Conservation (phyloP, 2,888 invertebrate genomes). For the Notodonta ziczac region DNA sequence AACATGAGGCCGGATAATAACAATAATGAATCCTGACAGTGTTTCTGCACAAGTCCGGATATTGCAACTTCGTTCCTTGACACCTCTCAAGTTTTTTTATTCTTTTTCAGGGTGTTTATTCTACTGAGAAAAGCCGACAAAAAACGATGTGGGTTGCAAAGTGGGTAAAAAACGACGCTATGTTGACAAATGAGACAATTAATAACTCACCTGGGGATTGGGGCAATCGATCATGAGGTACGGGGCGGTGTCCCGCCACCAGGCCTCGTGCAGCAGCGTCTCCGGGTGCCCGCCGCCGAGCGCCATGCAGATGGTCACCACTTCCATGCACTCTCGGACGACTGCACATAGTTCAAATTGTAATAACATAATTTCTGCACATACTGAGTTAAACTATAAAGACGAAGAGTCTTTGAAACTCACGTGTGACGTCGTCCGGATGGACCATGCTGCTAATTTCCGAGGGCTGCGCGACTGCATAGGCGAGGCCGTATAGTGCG, state of each 20-base stretch:
- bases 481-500: constrained; percentile 72
- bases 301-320: constrained; percentile 94
- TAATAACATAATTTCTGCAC: neutral
- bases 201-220: constrained; percentile 82
- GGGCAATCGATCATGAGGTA: constrained; percentile 94
- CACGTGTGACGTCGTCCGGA: constrained; percentile 87
- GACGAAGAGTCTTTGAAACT: constrained; percentile 30
- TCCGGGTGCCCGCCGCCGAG: constrained; percentile 95
- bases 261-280: constrained; percentile 90
- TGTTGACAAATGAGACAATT: neutral
- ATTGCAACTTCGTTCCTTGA: no score
- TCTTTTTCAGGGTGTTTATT: no score
- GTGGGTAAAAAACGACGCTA: no score
- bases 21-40: no score
- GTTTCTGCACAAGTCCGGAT: no score
- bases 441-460: constrained; percentile 79
- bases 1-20: no score
- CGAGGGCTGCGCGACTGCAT: constrained; percentile 67
- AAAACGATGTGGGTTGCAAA: no score
- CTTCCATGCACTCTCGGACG: constrained; percentile 96
- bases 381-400: neutral
- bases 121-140: no score
- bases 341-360: constrained; percentile 71
- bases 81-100: no score
- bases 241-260: constrained; percentile 95